A percentile compares a stretch with the other conserved stretches of the same genome.
These are phyloP conservation scores for Tauraco hartlaubi DNA, from an alignment of 2,797 vertebrate species.

Conservation along the genomic window DNA sequence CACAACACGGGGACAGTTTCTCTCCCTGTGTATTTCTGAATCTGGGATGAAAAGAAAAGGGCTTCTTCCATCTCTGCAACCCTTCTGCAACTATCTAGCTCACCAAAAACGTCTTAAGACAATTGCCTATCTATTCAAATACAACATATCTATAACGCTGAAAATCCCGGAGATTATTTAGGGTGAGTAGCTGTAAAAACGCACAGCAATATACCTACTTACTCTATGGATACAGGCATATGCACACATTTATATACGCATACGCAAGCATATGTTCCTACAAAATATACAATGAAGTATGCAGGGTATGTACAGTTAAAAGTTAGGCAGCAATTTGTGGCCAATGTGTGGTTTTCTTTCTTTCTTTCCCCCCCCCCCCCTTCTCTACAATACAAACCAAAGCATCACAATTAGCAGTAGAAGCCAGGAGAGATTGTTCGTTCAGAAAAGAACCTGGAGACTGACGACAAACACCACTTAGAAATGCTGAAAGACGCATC, in stretches of 20 bases:
- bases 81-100: neutral
- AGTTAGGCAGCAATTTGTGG: slow-evolving; percentile 58
- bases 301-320: neutral
- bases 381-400: neutral
- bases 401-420: slow-evolving; percentile 48
- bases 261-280: neutral
- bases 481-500: neutral
- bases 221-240: neutral
- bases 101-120: neutral
- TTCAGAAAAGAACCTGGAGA: neutral
- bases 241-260: neutral
- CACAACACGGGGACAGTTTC: neutral
- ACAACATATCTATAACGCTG: neutral
- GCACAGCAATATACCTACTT: neutral
- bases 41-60: neutral
- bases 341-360: slow-evolving; percentile 16
- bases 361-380: neutral
- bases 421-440: neutral
- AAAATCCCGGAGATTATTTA: neutral
- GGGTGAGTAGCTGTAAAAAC: neutral
- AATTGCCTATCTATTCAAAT: neutral
- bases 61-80: neutral
- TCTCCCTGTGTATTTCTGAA: neutral
- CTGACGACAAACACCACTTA: neutral
- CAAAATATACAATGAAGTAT: neutral